Percentiles rank a stretch among this genome's conserved stretches.
Conservation (phyloP, 2,888 invertebrate species). For the Gari tellinella region DNA sequence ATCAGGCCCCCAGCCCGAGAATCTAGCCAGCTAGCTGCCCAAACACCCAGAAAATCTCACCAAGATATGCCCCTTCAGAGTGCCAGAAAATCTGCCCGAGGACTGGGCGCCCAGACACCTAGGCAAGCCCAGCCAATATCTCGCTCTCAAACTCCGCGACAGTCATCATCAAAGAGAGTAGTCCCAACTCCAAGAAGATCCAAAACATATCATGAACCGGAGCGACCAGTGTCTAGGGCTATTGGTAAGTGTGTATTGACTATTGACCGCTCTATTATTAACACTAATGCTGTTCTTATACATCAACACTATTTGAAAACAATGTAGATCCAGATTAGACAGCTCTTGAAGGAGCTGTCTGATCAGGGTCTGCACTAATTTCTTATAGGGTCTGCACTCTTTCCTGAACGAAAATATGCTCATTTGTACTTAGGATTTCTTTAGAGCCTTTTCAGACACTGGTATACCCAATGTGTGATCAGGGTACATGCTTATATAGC, state of each 20-base stretch:
- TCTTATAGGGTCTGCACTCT: no score
- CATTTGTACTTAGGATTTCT: no score
- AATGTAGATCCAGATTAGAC: no score
- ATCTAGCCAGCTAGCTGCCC: constrained; percentile 15
- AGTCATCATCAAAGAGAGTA: constrained; percentile 26
- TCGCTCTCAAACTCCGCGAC: constrained; percentile 41
- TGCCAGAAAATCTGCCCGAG: neutral
- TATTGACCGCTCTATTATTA: no score
- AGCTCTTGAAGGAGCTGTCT: no score
- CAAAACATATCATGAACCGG: constrained; percentile 51
- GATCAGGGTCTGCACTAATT: no score
- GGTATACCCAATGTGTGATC: no score
- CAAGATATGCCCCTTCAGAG: constrained; percentile 11
- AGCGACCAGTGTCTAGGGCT: constrained; percentile 70
- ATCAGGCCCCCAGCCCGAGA: constrained; percentile 1
- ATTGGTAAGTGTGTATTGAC: constrained; percentile 61
- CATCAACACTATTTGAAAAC: no score
- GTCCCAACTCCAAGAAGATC: constrained; percentile 45
- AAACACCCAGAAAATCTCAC: constrained; percentile 23
- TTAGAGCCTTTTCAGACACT: no score
- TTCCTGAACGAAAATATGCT: no score
- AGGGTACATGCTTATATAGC: no score
- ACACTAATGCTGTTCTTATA: no score
- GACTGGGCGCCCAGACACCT: constrained; percentile 13
- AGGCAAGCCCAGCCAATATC: constrained; percentile 31